Base-by-base conservation (phyloP, 2,113 vertebrate genomes). In the Onychostoma macrolepis region DNA sequence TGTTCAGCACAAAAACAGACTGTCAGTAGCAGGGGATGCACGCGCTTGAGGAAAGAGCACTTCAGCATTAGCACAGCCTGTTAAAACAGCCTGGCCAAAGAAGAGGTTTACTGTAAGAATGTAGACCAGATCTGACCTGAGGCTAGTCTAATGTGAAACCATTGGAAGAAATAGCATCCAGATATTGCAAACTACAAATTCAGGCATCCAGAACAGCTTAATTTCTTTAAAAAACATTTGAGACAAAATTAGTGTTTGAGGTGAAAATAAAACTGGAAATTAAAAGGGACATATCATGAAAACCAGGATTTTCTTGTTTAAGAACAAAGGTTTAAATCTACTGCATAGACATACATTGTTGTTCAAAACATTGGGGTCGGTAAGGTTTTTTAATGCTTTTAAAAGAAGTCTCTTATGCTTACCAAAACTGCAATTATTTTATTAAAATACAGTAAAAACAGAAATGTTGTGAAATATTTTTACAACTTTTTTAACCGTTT, bases 1-100 rank as follows among this genome's bases (percentile, higher is more conserved):
- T 85, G 67, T 38, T 83, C 65, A 69, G 85, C 82, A 89, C 85
- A 85, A 88, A 89, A 87, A 84, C 82, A 85, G 87, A 86, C 79
- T 86, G 89, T 90, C 78, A 82, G 74, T 58, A 28, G 45, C 77
- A 80, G 61, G 79, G 77, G 86, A 86, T 17, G 24, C 56, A 86
- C 26, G 11, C 41, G 1, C 21, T 65, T 82, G 77, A 87, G 61
- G 65, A 67, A 28, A 74, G 56, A 83, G 33, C 38, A 13, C 33
- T 71, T 81, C 43, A 36, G 50, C 67, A 69, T 77, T 50, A 79
- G 58, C 72, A 83, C 24, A 85, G 63, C 43, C 50, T 83, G 76
- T 78, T 36, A 80, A 83, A 38, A 76, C 24, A n/a, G 78, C 13
- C 69, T 72, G 78, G 36, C 19, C 21, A 43, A 6, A 81, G 61